phyloP scores from a whole-genome alignment of 1,140 invertebrate genomes.

The Drosophila auraria region DNA sequence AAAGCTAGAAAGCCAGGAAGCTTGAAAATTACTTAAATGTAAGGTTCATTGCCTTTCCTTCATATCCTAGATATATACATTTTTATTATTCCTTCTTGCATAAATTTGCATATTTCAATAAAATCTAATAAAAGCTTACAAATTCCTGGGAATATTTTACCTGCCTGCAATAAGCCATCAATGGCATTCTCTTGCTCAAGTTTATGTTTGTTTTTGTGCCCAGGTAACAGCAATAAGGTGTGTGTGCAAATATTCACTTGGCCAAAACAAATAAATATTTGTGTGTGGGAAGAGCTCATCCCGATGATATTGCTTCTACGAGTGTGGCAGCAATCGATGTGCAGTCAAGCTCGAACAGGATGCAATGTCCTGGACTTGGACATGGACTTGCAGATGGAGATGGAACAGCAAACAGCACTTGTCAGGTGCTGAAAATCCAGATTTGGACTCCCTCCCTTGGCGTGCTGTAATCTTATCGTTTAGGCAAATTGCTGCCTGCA shows the following conservation, averaged over 20 bases:
- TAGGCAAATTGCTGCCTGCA: constrained; percentile 67
- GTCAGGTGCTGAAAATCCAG: constrained; percentile 15
- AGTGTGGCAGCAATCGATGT: constrained; percentile 5
- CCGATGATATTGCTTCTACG: not conserved
- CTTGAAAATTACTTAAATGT: not conserved
- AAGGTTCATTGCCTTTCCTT: not conserved
- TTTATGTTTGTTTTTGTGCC: constrained; percentile 1
- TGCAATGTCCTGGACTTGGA: constrained; percentile 10
- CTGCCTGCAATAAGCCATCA: not conserved
- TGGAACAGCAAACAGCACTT: constrained; percentile 7
- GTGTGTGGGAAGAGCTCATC: not conserved
- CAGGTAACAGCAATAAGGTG: constrained; percentile 9
- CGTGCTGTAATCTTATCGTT: constrained; percentile 50
- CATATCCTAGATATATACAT: not conserved
- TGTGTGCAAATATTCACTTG: constrained; percentile 24
- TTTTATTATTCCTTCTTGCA: not conserved
- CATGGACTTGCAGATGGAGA: not conserved
- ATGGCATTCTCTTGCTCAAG: not conserved
- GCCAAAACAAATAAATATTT: constrained; percentile 19
- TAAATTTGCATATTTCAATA: not conserved
- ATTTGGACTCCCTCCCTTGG: not conserved
- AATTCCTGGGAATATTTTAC: not conserved
- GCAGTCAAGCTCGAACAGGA: constrained; percentile 8
- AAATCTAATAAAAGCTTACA: constrained; percentile 1
- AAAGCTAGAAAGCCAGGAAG: not conserved